Conservation (phyloP, 2,113 vertebrate genomes). For the Ammodytes marinus region DNA sequence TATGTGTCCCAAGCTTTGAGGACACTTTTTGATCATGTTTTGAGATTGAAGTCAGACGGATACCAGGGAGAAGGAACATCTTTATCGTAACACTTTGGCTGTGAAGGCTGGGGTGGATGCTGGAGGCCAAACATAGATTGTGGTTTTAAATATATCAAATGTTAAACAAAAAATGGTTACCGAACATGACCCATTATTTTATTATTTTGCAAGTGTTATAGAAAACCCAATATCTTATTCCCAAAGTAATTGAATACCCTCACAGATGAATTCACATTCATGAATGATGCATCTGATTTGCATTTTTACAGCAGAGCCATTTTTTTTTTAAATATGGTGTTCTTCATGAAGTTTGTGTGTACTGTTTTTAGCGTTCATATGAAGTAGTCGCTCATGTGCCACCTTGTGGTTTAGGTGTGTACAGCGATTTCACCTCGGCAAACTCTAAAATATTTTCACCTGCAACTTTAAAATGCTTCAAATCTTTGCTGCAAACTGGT, state of each 20-base stretch:
- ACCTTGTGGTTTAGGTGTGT: constrained; percentile 41
- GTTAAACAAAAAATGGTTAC: neutral
- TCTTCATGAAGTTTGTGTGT: constrained; percentile 20
- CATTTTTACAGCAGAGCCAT: neutral
- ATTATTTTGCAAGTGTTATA: neutral
- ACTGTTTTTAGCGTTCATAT: constrained; percentile 55
- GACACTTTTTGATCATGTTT: neutral
- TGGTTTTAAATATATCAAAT: neutral
- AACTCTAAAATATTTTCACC: constrained; percentile 15
- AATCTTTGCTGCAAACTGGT: no score
- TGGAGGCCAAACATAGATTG: neutral
- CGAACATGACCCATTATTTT: neutral
- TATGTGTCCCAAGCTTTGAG: neutral
- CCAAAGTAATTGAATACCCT: neutral
- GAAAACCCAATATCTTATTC: neutral
- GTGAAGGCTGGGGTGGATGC: neutral
- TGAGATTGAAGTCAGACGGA: no score
- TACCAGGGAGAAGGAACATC: neutral
- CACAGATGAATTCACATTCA: neutral
- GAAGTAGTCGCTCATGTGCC: constrained; percentile 21
- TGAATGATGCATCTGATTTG: neutral
- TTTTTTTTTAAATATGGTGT: constrained; percentile 21
- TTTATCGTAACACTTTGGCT: neutral
- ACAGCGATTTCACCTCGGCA: constrained; percentile 49
- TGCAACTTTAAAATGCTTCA: neutral